These are phyloP conservation scores for Coenonympha arcania DNA, from an alignment of 2,888 invertebrate genomes.

Conservation along the genomic window DNA sequence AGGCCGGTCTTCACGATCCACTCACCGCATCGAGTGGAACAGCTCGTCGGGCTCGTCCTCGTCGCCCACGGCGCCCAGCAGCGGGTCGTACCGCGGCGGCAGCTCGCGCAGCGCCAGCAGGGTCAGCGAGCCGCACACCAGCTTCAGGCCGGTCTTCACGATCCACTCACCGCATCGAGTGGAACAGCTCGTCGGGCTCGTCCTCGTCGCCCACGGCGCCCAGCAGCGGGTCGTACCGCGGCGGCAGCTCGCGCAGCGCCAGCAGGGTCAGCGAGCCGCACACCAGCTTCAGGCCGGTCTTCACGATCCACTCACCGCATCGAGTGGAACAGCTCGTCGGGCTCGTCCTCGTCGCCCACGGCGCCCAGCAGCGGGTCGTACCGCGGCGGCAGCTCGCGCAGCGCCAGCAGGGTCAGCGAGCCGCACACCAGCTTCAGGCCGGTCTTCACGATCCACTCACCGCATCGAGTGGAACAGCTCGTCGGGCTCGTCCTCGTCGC, in stretches of 20 bases:
- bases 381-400: conserved; percentile 84
- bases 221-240: conserved; percentile 58
- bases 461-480: no score
- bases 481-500: no score
- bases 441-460: no score
- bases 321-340: conserved; percentile 35
- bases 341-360: conserved; percentile 33
- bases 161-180: conserved; percentile 75
- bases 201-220: conserved; percentile 34
- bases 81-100: conserved; percentile 66
- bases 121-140: conserved; percentile 86
- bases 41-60: conserved; percentile 34
- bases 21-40: conserved; percentile 36
- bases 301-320: conserved; percentile 37
- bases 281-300: background rate
- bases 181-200: conserved; percentile 34
- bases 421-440: conserved; percentile 91
- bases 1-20: conserved; percentile 92
- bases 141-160: conserved; percentile 92
- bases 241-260: conserved; percentile 85
- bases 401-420: conserved; percentile 83
- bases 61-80: conserved; percentile 39
- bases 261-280: conserved; percentile 69
- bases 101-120: conserved; percentile 89
- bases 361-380: conserved; percentile 52